Percentiles rank a stretch among this genome's conserved stretches.
These are phyloP conservation scores for Philopedon plagiatum DNA, from an alignment of 2,888 invertebrate species.

Conservation along the genomic window DNA sequence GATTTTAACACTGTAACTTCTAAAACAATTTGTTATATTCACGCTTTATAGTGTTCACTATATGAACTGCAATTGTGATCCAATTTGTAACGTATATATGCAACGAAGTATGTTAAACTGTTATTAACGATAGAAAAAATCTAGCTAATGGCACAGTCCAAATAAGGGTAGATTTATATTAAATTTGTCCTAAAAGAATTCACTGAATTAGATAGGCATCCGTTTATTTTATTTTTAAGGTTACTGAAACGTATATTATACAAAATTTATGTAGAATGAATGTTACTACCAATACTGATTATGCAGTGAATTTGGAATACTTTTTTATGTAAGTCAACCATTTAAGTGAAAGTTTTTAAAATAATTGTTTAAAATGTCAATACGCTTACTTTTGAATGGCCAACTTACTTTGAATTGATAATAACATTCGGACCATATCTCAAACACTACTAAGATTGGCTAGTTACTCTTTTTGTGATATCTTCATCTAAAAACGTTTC, in stretches of 20 bases:
- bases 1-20: conserved; percentile 37
- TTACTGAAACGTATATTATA: not conserved
- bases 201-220: not conserved
- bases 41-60: conserved; percentile 70
- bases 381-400: too few species aligned
- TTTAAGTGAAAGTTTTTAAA: too few species aligned
- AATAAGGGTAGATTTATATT: conserved; percentile 8
- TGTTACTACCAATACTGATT: too few species aligned
- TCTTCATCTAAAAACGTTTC: not conserved
- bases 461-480: not conserved
- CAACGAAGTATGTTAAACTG: conserved; percentile 61
- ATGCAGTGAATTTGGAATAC: too few species aligned
- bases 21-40: conserved; percentile 61
- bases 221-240: not conserved
- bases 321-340: too few species aligned
- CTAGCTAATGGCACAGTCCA: conserved; percentile 17
- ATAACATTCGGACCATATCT: not conserved
- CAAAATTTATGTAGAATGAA: not conserved
- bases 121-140: conserved; percentile 18
- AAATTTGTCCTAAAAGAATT: not conserved
- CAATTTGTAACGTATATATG: conserved; percentile 65
- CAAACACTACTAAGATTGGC: not conserved
- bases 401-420: too few species aligned
- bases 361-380: too few species aligned
- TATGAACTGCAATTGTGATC: conserved; percentile 70